Base-by-base conservation (phyloP, 2,113 vertebrate species). In the Acinonyx jubatus region DNA sequence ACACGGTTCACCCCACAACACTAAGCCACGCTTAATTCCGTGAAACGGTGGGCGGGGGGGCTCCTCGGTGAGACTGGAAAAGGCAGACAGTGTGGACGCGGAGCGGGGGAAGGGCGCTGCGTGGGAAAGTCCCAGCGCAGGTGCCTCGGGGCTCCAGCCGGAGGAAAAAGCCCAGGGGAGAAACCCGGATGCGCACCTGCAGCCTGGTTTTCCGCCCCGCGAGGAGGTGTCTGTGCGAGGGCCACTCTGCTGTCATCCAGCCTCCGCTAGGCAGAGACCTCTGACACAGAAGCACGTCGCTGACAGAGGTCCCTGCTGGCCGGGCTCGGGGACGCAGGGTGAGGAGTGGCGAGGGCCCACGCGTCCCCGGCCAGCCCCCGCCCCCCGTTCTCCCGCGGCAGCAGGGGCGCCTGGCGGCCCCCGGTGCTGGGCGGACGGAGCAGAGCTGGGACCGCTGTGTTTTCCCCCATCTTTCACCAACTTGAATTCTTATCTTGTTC, bases 121-220 rank as follows among this genome's bases (percentile, higher is more conserved):
- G 14, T 0, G 3, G 2, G n/a, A 10, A 0, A 1, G 45, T 55
- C 93, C 25, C 65, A 25, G 38, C 0, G 2, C 52, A 23, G 7
- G 11, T 4, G 68, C 45, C 57, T 8, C 4, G 25, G 45, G 88
- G 61, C 29, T 45, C 48, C 5, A 1, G 23, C 52, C 0, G 45
- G 36, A 45, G 38, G 73, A 38, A 41, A 6, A 19, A 1, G 45
- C 63, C 6, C 0, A 2, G 3, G 50, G n/a, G 8, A 6, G 52
- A 25, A 27, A 5, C 50, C 13, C 9, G 1, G 21, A 7, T 7
- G n/a, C 13, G 31, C 7, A 23, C 79, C 57, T 73, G 19, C 55
- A n/a, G 33, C 41, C 33, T 12, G 33, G 52, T 1, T 19, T 48
- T 68, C 76, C 18, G 93, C 36, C 41, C 21, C 3, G 3, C 0